phyloP scores from a whole-genome alignment of 2,797 vertebrate species.

The Fundulus diaphanus region DNA sequence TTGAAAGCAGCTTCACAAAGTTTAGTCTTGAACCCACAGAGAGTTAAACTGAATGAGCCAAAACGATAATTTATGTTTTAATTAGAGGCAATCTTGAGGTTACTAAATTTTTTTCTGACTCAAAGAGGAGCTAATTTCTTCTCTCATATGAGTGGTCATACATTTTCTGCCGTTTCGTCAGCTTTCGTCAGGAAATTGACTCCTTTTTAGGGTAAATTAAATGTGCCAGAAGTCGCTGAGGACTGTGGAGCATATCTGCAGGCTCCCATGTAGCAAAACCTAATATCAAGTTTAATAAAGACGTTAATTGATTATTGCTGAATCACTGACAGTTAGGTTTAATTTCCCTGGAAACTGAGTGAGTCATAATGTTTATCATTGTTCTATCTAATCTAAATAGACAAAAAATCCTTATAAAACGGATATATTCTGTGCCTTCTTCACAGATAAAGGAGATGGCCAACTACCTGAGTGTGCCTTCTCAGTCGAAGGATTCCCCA shows the following conservation, averaged over 20 bases:
- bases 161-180: slow-evolving; percentile 43
- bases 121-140: slow-evolving; percentile 47
- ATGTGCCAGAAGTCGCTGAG: slow-evolving; percentile 22
- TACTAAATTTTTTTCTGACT: slow-evolving; percentile 26
- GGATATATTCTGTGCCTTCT: background rate
- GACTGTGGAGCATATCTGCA: slow-evolving; percentile 25
- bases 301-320: slow-evolving; percentile 9
- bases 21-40: background rate
- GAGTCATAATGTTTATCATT: background rate
- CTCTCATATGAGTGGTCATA: slow-evolving; percentile 4
- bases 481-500: slow-evolving; percentile 88
- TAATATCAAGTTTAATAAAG: slow-evolving; percentile 29
- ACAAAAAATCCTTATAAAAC: background rate
- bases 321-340: slow-evolving; percentile 11
- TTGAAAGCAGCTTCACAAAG: background rate
- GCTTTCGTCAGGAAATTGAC: slow-evolving; percentile 31
- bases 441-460: slow-evolving; percentile 82
- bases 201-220: slow-evolving; percentile 38
- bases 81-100: slow-evolving; percentile 44
- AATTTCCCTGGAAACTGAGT: background rate
- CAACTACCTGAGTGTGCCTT: slow-evolving; percentile 93
- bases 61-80: slow-evolving; percentile 42
- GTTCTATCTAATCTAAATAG: background rate
- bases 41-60: slow-evolving; percentile 27
- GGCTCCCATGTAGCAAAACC: slow-evolving; percentile 13